These are phyloP conservation scores for Limosa lapponica DNA, from an alignment of 2,797 vertebrate species.

Conservation along the genomic window DNA sequence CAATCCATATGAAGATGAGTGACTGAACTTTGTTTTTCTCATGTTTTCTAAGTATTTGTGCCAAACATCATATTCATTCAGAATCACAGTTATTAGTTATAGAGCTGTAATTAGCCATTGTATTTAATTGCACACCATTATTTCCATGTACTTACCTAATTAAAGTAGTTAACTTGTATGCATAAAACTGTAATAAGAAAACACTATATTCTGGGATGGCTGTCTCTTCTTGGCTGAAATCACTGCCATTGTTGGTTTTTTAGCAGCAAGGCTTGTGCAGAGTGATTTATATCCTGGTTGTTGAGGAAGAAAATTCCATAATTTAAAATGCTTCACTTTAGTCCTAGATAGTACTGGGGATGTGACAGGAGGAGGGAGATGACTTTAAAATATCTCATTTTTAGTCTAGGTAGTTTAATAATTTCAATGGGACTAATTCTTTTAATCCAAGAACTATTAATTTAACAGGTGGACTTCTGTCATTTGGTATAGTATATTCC, in stretches of 20 bases:
- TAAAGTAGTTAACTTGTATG: conserved; percentile 52
- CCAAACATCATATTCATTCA: conserved; percentile 47
- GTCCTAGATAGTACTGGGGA: background rate
- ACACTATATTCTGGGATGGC: background rate
- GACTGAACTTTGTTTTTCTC: background rate
- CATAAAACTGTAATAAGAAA: conserved; percentile 45
- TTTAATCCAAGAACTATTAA: background rate
- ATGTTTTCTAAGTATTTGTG: conserved; percentile 4
- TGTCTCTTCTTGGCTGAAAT: background rate
- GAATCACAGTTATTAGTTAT: conserved; percentile 41
- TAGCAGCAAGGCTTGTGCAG: background rate
- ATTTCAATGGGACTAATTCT: background rate
- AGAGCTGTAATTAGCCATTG: conserved; percentile 44
- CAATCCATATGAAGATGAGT: background rate
- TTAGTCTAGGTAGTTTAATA: background rate
- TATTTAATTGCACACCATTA: conserved; percentile 40
- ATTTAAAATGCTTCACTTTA: background rate
- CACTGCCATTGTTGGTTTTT: background rate
- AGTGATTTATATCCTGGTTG: background rate
- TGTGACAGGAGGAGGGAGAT: background rate
- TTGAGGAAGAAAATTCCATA: background rate
- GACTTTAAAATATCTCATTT: background rate
- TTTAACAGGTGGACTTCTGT: background rate
- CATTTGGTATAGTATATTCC: background rate
- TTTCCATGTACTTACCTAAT: conserved; percentile 42